phyloP scores from a whole-genome alignment of 2,797 vertebrate species.

The Coccyzus lansbergi region DNA sequence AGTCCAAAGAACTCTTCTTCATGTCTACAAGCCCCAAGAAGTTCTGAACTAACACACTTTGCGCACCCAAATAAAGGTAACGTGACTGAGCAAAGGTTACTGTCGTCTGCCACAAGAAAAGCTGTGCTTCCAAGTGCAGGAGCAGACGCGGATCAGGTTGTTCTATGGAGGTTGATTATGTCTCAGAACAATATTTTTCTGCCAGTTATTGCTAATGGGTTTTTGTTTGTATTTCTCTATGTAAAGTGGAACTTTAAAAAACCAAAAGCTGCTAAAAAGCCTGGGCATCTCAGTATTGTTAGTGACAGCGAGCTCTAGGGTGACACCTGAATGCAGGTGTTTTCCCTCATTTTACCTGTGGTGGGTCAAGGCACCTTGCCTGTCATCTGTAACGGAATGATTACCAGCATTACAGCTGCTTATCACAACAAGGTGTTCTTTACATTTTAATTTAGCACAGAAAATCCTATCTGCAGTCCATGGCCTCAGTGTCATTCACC shows the following conservation, averaged over 20 bases:
- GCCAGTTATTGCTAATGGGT: background rate
- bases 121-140: background rate
- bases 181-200: background rate
- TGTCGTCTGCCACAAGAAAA: background rate
- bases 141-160: background rate
- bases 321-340: background rate
- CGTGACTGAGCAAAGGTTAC: background rate
- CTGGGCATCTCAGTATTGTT: background rate
- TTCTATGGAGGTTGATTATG: background rate
- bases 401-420: background rate
- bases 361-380: background rate
- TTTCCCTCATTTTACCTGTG: background rate
- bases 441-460: background rate
- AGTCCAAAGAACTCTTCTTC: constrained; percentile 25
- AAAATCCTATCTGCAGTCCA: background rate
- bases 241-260: background rate
- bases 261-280: background rate
- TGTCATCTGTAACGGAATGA: background rate
- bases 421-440: background rate
- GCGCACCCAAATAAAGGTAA: constrained; percentile 24
- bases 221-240: background rate
- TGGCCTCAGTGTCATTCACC: background rate
- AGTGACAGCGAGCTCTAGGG: background rate
- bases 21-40: constrained; percentile 1
- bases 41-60: background rate